These are phyloP conservation scores for Sarcophaga variegata DNA, from an alignment of 2,888 invertebrate species.

Conservation along the genomic window DNA sequence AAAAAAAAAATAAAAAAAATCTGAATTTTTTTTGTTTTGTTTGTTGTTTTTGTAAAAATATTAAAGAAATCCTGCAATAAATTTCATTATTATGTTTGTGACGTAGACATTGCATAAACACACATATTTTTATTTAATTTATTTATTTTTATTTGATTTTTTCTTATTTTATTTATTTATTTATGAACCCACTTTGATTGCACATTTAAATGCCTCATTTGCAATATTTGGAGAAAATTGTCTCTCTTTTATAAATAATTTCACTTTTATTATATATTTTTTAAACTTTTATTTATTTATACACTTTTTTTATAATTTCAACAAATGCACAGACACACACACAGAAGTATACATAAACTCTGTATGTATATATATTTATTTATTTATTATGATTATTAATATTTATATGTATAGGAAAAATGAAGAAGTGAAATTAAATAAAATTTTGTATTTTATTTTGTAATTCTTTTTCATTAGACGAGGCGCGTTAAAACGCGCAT, in stretches of 20 bases:
- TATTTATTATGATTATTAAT: background rate
- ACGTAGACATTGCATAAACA: background rate
- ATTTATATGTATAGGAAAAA: too few species aligned
- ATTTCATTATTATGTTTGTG: background rate
- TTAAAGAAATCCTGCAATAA: background rate
- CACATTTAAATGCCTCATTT: background rate
- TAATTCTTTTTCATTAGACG: slow-evolving; percentile 59
- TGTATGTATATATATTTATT: background rate
- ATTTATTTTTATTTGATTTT: background rate
- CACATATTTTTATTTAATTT: background rate
- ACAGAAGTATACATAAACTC: background rate
- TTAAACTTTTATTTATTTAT: slow-evolving; percentile 29
- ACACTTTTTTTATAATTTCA: slow-evolving; percentile 5
- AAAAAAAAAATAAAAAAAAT: too few species aligned
- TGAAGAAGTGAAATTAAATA: too few species aligned
- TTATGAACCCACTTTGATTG: background rate
- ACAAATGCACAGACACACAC: slow-evolving; percentile 15
- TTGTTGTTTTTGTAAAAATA: too few species aligned
- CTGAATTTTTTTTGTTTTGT: too few species aligned
- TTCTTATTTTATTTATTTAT: background rate
- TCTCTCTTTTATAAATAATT: background rate
- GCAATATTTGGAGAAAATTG: background rate
- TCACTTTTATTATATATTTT: slow-evolving; percentile 10
- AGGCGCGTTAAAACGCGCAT: slow-evolving; percentile 68
- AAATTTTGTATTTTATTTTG: background rate